Percentiles rank a stretch among this genome's conserved stretches.
These are phyloP conservation scores for Ascidia mentula DNA, from an alignment of 23 tunicate genomes.

Conservation along the genomic window DNA sequence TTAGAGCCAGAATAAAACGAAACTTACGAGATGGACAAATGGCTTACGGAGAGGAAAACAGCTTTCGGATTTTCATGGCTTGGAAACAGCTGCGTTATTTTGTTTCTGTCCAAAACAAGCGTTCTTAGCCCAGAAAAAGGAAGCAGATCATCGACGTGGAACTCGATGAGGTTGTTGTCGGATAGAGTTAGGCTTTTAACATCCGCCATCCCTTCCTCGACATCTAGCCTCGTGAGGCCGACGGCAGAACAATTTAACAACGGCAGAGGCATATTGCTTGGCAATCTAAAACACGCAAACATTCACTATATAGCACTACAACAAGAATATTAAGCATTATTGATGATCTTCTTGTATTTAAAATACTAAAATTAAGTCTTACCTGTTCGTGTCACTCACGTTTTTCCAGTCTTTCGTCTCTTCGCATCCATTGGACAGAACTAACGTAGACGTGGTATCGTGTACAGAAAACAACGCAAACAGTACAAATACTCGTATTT, in stretches of 20 bases:
- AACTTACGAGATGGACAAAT: constrained; percentile 53
- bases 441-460: not conserved
- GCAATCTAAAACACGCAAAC: too few species aligned
- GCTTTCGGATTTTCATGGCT: constrained; percentile 6
- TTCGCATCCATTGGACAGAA: not conserved
- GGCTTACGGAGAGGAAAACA: not conserved
- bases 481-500: too few species aligned
- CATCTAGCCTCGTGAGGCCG: constrained; percentile 27
- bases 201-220: constrained; percentile 30
- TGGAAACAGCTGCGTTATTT: constrained; percentile 25
- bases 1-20: too few species aligned
- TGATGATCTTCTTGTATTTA: too few species aligned
- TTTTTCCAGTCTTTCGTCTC: not conserved
- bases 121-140: constrained; percentile 19
- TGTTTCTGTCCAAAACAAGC: constrained; percentile 31
- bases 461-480: too few species aligned
- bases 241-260: constrained; percentile 52
- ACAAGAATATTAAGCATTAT: too few species aligned
- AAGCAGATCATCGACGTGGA: constrained; percentile 55
- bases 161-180: constrained; percentile 52
- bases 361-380: too few species aligned
- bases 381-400: too few species aligned
- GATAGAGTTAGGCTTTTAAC: constrained; percentile 45
- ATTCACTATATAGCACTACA: too few species aligned
- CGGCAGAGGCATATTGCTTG: constrained; percentile 50